A percentile compares a stretch with the other conserved stretches of the same genome.
Conservation (phyloP, 1,140 invertebrate genomes). For the Panagrolaimus sp. region DNA sequence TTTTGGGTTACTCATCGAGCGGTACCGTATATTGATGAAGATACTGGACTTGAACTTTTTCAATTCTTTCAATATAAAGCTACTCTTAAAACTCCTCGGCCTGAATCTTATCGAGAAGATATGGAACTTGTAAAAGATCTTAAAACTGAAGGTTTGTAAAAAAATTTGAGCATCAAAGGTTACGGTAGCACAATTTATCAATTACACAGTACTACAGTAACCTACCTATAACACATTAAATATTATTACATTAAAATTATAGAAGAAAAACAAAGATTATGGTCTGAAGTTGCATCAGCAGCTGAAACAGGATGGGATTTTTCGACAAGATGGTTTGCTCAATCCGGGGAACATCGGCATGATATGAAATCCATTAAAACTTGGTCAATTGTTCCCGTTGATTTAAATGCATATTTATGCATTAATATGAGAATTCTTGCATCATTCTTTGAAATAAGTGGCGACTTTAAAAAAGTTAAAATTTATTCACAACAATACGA, state of each 20-base stretch:
- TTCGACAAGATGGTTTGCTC: slow-evolving; percentile 80
- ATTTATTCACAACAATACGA: slow-evolving; percentile 68
- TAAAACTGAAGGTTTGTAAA: slow-evolving; percentile 32
- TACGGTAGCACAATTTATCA: background rate
- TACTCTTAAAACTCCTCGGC: slow-evolving; percentile 36
- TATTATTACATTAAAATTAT: slow-evolving; percentile 14
- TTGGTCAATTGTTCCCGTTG: slow-evolving; percentile 72
- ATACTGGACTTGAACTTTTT: slow-evolving; percentile 48
- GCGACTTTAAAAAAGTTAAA: slow-evolving; percentile 67
- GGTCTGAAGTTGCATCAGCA: slow-evolving; percentile 41
- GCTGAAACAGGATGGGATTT: slow-evolving; percentile 63
- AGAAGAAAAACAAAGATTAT: slow-evolving; percentile 41
- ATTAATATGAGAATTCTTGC: slow-evolving; percentile 74
- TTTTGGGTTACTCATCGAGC: slow-evolving; percentile 50
- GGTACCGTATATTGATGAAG: slow-evolving; percentile 29
- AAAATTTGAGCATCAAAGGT: background rate
- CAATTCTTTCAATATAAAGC: slow-evolving; percentile 55
- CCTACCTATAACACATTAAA: background rate
- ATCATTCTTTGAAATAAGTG: slow-evolving; percentile 67
- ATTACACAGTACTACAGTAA: no score
- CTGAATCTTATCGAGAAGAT: slow-evolving; percentile 46
- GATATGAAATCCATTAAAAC: slow-evolving; percentile 54
- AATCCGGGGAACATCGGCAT: slow-evolving; percentile 41
- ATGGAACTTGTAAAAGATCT: slow-evolving; percentile 45
- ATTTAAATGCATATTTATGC: slow-evolving; percentile 76